Percentiles rank a stretch among this genome's conserved stretches.
These are phyloP conservation scores for Cryptosula pallasiana DNA, from an alignment of 2,888 invertebrate genomes.

Conservation along the genomic window DNA sequence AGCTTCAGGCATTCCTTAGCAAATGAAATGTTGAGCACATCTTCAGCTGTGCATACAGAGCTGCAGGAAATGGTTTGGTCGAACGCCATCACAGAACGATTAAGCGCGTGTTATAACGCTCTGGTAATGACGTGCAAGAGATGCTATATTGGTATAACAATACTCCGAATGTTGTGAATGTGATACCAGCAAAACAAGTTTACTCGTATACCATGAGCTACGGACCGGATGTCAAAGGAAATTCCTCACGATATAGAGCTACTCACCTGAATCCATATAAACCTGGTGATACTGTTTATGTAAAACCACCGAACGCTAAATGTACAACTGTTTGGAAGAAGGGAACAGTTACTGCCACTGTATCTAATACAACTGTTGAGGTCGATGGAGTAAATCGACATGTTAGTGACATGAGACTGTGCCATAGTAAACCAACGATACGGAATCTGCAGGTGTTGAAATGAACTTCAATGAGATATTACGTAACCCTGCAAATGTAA, in stretches of 20 bases:
- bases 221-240: neutral
- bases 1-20: neutral
- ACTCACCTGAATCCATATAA: neutral
- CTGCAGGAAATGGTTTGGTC: neutral
- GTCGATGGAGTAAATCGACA: too few relatives aligned
- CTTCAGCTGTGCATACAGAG: constrained; percentile 9
- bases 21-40: neutral
- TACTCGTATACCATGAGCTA: neutral
- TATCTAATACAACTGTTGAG: too few relatives aligned
- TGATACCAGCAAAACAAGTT: neutral
- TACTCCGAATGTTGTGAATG: neutral
- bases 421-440: too few relatives aligned
- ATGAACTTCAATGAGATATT: too few relatives aligned
- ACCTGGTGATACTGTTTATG: neutral
- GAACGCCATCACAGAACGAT: neutral
- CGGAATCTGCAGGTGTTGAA: too few relatives aligned
- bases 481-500: too few relatives aligned
- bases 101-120: neutral
- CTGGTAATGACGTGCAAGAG: neutral
- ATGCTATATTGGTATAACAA: constrained; percentile 12
- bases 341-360: neutral
- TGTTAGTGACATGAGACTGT: too few relatives aligned
- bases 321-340: neutral
- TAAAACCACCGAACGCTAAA: neutral
- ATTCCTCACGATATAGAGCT: neutral